Conservation (phyloP, 23 tunicate species). For the Clavelina lepadiformis region DNA sequence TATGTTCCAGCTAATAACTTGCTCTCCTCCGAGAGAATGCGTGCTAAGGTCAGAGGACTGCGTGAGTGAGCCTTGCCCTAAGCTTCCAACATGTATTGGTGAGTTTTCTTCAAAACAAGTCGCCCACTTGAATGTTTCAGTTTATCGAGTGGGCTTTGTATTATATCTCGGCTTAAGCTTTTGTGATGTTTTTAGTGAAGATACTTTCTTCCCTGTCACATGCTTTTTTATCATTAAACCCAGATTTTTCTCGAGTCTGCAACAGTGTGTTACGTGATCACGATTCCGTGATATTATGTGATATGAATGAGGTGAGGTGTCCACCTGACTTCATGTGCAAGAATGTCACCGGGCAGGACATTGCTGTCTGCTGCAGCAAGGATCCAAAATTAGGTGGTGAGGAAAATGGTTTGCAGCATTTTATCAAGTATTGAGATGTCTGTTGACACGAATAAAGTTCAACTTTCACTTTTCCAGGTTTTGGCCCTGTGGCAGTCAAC, state of each 20-base stretch:
- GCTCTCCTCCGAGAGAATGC: not conserved
- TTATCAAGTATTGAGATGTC: too few relatives aligned
- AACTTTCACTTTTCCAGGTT: too few relatives aligned
- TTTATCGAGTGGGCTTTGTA: too few relatives aligned
- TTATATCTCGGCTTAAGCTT: too few relatives aligned
- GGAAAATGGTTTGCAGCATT: too few relatives aligned
- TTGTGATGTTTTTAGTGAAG: too few relatives aligned
- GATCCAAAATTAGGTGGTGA: not conserved
- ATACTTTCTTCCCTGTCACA: too few relatives aligned
- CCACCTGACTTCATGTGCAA: conserved; percentile 9
- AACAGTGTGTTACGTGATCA: not conserved
- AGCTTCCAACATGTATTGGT: conserved; percentile 12
- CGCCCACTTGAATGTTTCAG: too few relatives aligned
- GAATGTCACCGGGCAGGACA: not conserved
- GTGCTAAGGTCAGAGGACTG: not conserved
- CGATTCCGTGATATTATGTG: conserved; percentile 2
- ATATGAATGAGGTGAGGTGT: not conserved
- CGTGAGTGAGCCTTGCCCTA: not conserved
- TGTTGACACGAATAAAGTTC: too few relatives aligned
- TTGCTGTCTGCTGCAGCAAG: conserved; percentile 10
- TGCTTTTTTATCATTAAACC: too few relatives aligned
- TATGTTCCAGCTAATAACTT: not conserved
- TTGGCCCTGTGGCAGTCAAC: too few relatives aligned
- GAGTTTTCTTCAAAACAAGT: not conserved
- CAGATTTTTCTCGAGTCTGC: conserved; percentile 7